phyloP scores from a whole-genome alignment of 1,140 invertebrate species.

The Lasioglossum baleicum region DNA sequence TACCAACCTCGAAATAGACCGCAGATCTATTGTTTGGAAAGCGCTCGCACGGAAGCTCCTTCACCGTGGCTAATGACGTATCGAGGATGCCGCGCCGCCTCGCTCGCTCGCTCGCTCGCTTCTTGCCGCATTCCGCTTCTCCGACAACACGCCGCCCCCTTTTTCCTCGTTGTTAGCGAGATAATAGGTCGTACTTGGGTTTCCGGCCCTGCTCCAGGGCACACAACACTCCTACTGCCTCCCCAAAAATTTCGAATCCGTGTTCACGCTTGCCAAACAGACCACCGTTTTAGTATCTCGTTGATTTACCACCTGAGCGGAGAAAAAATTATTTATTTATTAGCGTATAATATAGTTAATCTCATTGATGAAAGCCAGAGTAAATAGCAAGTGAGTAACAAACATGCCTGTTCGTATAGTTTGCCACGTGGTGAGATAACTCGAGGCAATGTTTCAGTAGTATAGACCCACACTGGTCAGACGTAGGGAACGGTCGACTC shows the following conservation, averaged over 20 bases:
- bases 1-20: conserved; percentile 74
- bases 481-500: not conserved
- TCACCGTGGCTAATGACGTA: conserved; percentile 68
- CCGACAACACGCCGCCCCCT: conserved; percentile 18
- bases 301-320: too few species aligned
- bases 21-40: conserved; percentile 78
- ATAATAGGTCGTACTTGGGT: conserved; percentile 33
- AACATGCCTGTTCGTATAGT: too few species aligned
- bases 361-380: too few species aligned
- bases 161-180: conserved; percentile 45
- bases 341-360: too few species aligned
- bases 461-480: not conserved
- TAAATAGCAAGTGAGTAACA: too few species aligned
- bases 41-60: conserved; percentile 71
- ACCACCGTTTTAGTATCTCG: too few species aligned
- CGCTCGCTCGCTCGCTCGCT: conserved; percentile 19
- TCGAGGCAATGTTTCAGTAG: not conserved
- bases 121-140: conserved; percentile 17
- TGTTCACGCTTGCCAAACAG: not conserved
- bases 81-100: conserved; percentile 50
- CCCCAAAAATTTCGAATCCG: not conserved
- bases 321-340: too few species aligned
- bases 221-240: not conserved
- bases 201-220: not conserved
- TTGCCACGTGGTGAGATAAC: not conserved